A percentile compares a stretch with the other conserved stretches of the same genome.
Conservation (phyloP, 2,113 vertebrate species). For the Bubo bubo region DNA sequence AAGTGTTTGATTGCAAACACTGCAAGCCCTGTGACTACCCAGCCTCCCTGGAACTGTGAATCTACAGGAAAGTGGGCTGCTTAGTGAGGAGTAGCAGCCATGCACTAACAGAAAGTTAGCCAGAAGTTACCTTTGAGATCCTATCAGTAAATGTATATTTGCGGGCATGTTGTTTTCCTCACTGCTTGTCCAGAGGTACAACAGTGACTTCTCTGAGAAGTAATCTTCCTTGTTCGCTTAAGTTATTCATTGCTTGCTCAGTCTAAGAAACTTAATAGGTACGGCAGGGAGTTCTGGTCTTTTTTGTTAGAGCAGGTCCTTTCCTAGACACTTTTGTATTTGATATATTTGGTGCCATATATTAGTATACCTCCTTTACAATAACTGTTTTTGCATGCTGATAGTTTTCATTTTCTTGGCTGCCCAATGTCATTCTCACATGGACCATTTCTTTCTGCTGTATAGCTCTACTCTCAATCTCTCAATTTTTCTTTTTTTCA, state of each 20-base stretch:
- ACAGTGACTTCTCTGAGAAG: background rate
- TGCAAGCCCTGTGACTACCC: background rate
- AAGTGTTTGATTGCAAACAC: slow-evolving; percentile 28
- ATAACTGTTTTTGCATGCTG: background rate
- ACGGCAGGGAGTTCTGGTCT: background rate
- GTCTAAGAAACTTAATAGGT: background rate
- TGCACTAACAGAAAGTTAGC: background rate
- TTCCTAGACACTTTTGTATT: background rate
- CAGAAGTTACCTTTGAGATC: background rate
- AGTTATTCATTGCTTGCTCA: background rate
- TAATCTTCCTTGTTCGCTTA: background rate
- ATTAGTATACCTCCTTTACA: background rate
- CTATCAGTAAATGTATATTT: background rate
- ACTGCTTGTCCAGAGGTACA: background rate
- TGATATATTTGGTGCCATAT: background rate
- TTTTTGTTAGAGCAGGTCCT: background rate
- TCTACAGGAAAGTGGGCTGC: background rate
- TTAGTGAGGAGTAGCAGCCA: background rate
- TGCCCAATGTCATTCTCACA: background rate
- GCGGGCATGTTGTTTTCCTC: background rate
- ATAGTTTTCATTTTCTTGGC: background rate
- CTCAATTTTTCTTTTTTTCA: background rate
- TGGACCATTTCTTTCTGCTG: background rate
- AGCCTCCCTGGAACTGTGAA: slow-evolving; percentile 1
- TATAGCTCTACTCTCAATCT: background rate